A percentile compares a stretch with the other conserved stretches of the same genome.
These are phyloP conservation scores for Odocoileus virginianus DNA, from an alignment of 2,113 vertebrate species.

Conservation along the genomic window DNA sequence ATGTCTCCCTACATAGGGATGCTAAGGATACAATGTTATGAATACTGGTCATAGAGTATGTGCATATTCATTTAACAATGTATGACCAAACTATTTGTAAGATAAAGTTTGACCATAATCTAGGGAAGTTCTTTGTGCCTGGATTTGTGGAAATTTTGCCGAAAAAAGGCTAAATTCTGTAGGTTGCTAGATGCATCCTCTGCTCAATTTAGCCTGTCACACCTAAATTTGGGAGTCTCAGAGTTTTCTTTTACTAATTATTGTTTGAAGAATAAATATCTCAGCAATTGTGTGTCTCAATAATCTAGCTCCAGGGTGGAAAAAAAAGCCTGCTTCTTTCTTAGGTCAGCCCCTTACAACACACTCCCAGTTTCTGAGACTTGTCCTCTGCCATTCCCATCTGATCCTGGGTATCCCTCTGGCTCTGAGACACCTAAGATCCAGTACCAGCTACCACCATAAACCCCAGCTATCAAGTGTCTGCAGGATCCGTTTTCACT, in stretches of 20 bases:
- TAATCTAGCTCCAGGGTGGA: background rate
- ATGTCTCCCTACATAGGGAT: background rate
- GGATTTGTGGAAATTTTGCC: background rate
- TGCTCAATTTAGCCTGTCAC: background rate
- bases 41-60: background rate
- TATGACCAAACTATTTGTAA: background rate
- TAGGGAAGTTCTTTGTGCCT: background rate
- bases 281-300: background rate
- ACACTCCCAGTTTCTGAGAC: background rate
- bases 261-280: background rate
- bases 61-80: background rate
- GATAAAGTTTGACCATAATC: background rate
- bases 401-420: background rate
- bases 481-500: background rate
- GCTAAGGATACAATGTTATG: background rate
- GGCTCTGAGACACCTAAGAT: background rate
- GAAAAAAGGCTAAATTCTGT: background rate
- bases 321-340: background rate
- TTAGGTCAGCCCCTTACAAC: background rate
- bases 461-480: rapidly evolving
- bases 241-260: background rate
- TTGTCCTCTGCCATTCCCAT: background rate
- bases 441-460: rapidly evolving
- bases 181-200: background rate
- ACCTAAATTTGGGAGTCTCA: background rate